Evolutionary conservation across 2,797 vertebrate species (phyloP).

Genomic region (Buphagus erythrorhynchus): DNA sequence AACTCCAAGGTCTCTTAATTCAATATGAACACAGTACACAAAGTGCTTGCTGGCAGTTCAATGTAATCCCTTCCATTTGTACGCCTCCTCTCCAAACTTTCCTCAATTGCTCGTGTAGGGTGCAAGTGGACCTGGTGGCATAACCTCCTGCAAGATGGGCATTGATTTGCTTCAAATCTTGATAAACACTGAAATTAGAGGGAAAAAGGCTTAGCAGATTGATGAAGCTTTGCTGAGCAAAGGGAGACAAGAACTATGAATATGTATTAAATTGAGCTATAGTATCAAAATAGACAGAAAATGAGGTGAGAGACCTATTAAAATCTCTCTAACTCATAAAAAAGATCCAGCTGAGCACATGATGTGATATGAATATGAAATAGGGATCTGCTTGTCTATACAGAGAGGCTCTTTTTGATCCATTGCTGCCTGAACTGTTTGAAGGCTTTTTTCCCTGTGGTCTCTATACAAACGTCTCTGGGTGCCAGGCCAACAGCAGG

Average conservation of each 20-base stretch:
- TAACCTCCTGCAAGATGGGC: not conserved
- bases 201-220: not conserved
- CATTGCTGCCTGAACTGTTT: not conserved
- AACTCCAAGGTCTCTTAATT: not conserved
- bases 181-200: not conserved
- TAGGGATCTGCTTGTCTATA: not conserved
- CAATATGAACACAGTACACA: not conserved
- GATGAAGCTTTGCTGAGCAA: not conserved
- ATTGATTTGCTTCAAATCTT: not conserved
- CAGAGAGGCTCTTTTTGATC: not conserved
- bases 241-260: not conserved
- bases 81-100: not conserved
- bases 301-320: not conserved
- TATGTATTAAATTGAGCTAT: not conserved
- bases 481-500: not conserved
- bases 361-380: not conserved
- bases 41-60: not conserved
- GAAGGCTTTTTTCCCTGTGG: not conserved
- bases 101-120: accelerated
- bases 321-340: not conserved
- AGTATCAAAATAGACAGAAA: not conserved
- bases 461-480: not conserved
- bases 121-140: not conserved
- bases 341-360: not conserved
- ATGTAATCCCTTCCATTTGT: not conserved